Evolutionary conservation across 2,888 invertebrate genomes (phyloP), one percentile per base, ranked within the genome.

Genomic region (Mactromeris polynyma): DNA sequence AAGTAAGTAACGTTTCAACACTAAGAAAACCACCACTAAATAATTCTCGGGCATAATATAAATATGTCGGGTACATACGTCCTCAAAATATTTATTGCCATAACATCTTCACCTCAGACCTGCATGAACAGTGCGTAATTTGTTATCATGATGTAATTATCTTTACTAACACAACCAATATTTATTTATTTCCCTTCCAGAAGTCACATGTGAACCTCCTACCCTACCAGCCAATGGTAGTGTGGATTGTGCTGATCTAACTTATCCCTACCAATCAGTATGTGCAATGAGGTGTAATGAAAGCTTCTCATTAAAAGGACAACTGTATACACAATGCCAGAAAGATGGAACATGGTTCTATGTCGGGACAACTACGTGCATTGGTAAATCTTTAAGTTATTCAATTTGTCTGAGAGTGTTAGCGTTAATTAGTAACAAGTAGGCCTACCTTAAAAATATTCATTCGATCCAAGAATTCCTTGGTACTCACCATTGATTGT

Each of bases 331-430:
- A 19, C 81, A 58, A 40, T 88, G 88, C 77, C 51, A 31, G n/a
- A 77, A 46, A 21, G 84, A 88, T n/a, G 84, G 84, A 1, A 81
- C 81, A 21, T 88, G 88, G 88, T 51, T 77, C 4, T 9, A 79
- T 0, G 31, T 36, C 11, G 81, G 3, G 9, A 11, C 31, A 0
- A 38, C 54, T 14, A 54, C 73, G 6, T 88, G 88, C 51, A 42
- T 21, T 17, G 88, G 88, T 88, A 84, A 78, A 11, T 11, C 19
- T 7, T 42, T 42, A 79, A 40, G 3, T n/a, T n/a, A 79, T 26
- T 14, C 46, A 9, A 17, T 46, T 4, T 46, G 2, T 46, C 46
- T 46, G 4, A 17, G 11, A 17, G 46, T 14, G 11, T n/a, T n/a
- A n/a, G n/a, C n/a, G 9, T 46, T 46, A 46, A 46, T 14, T 40